A percentile compares a stretch with the other conserved stretches of the same genome.
phyloP scores from a whole-genome alignment of 2,797 vertebrate species.

The Synaphobranchus kaupii region DNA sequence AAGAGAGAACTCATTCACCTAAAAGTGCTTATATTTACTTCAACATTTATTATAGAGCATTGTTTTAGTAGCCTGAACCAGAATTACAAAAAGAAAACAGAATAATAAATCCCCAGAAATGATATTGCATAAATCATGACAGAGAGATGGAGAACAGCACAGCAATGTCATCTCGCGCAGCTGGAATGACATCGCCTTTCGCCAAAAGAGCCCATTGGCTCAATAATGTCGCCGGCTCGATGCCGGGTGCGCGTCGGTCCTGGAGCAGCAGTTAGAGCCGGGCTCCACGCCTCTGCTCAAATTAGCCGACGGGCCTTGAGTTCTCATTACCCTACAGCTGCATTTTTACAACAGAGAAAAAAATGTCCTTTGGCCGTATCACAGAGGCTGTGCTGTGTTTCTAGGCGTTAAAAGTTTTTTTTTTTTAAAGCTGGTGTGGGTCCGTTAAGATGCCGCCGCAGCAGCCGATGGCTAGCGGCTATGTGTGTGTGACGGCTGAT shows the following conservation, averaged over 20 bases:
- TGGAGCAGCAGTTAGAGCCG: not conserved
- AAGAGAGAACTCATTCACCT: no score
- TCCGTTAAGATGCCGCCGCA: slow-evolving; percentile 30
- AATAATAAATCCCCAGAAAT: not conserved
- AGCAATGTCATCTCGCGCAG: not conserved
- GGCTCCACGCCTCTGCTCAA: not conserved
- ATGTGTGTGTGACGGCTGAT: slow-evolving; percentile 40
- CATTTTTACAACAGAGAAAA: slow-evolving; percentile 32
- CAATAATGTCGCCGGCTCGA: not conserved
- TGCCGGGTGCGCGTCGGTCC: not conserved
- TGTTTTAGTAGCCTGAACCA: not conserved
- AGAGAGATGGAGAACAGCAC: not conserved
- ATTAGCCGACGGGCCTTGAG: slow-evolving; percentile 26
- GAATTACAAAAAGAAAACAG: not conserved
- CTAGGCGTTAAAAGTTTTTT: slow-evolving; percentile 8
- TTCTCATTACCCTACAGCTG: slow-evolving; percentile 42
- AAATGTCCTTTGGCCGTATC: slow-evolving; percentile 26
- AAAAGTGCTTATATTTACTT: not conserved
- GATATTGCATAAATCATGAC: not conserved
- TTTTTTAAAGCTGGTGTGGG: not conserved
- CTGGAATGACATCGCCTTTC: not conserved
- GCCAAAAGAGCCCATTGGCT: not conserved
- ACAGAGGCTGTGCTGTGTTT: slow-evolving; percentile 54
- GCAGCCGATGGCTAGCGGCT: slow-evolving; percentile 41
- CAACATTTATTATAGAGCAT: not conserved